Evolutionary conservation across 2,888 invertebrate genomes (phyloP), one percentile per base, ranked within the genome.

Genomic region (Gortyna flavago): DNA sequence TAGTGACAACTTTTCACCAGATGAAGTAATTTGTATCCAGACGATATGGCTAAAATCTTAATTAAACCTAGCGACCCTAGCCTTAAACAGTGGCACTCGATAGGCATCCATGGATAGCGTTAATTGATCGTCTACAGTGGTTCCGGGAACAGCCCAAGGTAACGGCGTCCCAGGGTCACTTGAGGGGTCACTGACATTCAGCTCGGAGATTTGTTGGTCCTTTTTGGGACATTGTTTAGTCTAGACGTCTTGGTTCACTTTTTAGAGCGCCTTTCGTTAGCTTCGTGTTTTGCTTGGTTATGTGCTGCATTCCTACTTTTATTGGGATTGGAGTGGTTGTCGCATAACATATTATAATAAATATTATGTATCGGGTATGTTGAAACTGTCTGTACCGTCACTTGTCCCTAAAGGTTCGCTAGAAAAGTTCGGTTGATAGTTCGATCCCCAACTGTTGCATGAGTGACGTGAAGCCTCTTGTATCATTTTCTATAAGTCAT

Each of bases 81-180:
- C 29, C 57, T 35, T 57, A 70, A 25, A 25, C 35, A 62, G 61
- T 67, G 68, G 75, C 71, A 67, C 72, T 85, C 35, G 85, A 85
- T 83, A 80, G 75, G 79, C 74, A 86, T 86, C 73, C 82, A 29
- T 65, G 65, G 79, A 77, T 64, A 79, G 62, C 79, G 73, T 85
- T 86, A 85, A 86, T 86, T 86, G 80, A 83, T 83, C 67, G 77
- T 66, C 65, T 72, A 48, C 57, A 35, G 69, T 44, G 57, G 61
- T 85, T 80, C 75, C 76, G 66, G 67, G 77, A 75, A 29, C 70
- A n/a, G 75, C 3, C 65, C 57, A 65, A 68, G 59, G 70, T 80
- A 77, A 51, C 83, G 62, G 83, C 41, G 13, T 38, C n/a, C 51
- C 72, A 72, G 77, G 82, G 76, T 77, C 85, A 76, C 57, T n/a